These are phyloP conservation scores for Sebastes matsubarae DNA, from an alignment of 2,797 vertebrate species.

Conservation along the genomic window DNA sequence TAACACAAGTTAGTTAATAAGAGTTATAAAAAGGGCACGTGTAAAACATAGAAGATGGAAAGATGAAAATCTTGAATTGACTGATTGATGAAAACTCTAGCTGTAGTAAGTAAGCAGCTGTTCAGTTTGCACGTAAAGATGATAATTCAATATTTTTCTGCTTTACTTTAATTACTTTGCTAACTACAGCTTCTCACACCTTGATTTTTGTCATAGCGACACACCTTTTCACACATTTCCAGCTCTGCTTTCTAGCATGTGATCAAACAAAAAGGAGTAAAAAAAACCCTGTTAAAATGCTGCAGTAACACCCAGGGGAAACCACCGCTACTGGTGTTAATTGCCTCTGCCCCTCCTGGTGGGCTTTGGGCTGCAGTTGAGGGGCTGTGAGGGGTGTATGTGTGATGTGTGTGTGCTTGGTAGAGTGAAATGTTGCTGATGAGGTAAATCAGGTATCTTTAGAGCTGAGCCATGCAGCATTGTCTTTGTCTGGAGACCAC, in stretches of 20 bases:
- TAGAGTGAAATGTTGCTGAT: slow-evolving; percentile 63
- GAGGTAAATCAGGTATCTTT: slow-evolving; percentile 54
- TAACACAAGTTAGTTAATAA: not conserved
- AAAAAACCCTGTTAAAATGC: slow-evolving; percentile 21
- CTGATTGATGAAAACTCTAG: not conserved
- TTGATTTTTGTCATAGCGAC: not conserved
- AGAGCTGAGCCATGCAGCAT: slow-evolving; percentile 63
- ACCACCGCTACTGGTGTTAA: slow-evolving; percentile 44
- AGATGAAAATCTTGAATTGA: not conserved
- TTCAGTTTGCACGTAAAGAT: not conserved
- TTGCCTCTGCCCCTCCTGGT: slow-evolving; percentile 49
- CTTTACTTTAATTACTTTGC: slow-evolving; percentile 3
- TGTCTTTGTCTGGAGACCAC: slow-evolving; percentile 74
- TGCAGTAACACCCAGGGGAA: slow-evolving; percentile 47
- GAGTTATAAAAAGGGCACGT: not conserved
- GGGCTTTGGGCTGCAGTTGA: slow-evolving; percentile 29
- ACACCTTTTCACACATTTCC: slow-evolving; percentile 6
- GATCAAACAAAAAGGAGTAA: slow-evolving; percentile 1
- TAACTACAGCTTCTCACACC: not conserved
- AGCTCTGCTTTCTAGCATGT: slow-evolving; percentile 2
- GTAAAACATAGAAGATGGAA: not conserved
- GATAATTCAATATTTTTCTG: not conserved
- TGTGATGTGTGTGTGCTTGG: slow-evolving; percentile 1
- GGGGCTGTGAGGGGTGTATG: not conserved
- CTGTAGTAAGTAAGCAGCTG: not conserved